Evolutionary conservation across 1,140 invertebrate genomes (phyloP).

Genomic region (Schlechtendalia chinensis): DNA sequence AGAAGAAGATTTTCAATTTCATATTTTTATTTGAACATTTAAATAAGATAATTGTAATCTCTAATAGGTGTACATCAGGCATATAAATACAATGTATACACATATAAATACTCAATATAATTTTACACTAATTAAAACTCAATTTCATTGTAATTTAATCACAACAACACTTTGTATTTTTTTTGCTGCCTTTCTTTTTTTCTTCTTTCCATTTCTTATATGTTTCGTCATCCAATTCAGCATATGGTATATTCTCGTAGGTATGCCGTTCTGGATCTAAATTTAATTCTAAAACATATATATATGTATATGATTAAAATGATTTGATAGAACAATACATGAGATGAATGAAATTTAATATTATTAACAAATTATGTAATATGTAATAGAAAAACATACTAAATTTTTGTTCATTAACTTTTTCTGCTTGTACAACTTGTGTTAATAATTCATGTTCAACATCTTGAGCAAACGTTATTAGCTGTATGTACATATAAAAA

Average conservation of each 20-base stretch:
- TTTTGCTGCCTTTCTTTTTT: constrained; percentile 31
- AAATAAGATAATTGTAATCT: no score
- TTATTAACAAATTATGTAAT: background rate
- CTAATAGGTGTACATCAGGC: no score
- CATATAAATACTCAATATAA: background rate
- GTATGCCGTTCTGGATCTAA: constrained; percentile 43
- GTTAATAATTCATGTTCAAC: constrained; percentile 34
- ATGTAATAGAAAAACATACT: constrained; percentile 2
- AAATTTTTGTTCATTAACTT: constrained; percentile 34
- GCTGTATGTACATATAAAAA: background rate
- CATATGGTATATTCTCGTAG: constrained; percentile 30
- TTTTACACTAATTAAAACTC: no score
- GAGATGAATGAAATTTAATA: no score
- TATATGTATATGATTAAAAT: no score
- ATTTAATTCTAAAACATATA: constrained; percentile 26
- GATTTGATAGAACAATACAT: no score
- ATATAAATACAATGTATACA: no score
- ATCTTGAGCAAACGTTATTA: constrained; percentile 30
- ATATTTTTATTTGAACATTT: no score
- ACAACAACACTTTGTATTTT: constrained; percentile 24
- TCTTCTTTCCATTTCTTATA: constrained; percentile 44
- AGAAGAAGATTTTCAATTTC: no score
- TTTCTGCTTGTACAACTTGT: constrained; percentile 40
- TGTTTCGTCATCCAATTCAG: constrained; percentile 40
- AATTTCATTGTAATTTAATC: background rate